Evolutionary conservation across 2,797 vertebrate species (phyloP).

Genomic region (Babyrousa celebensis): DNA sequence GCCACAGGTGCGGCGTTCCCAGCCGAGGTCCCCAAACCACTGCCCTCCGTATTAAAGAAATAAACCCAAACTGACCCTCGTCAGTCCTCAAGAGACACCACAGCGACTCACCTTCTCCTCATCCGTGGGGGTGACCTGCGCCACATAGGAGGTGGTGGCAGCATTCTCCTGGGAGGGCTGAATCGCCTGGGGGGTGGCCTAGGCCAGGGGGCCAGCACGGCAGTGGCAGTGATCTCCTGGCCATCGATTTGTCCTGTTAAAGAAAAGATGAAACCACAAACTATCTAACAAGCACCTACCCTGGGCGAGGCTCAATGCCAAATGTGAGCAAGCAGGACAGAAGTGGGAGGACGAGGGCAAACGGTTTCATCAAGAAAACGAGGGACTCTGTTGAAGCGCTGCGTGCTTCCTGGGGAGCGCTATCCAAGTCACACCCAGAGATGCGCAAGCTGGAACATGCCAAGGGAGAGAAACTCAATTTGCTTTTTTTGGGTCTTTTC

Average conservation of each 20-base stretch:
- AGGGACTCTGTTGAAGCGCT: neutral
- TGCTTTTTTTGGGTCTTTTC: no score
- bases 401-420: neutral
- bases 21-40: neutral
- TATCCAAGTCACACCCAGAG: neutral
- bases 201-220: conserved; percentile 94
- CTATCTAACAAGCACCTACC: neutral
- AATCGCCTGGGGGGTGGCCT: conserved; percentile 94
- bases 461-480: neutral
- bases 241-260: conserved; percentile 96
- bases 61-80: neutral
- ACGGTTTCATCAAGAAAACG: neutral
- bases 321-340: neutral
- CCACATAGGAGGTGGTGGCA: conserved; percentile 96
- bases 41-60: neutral
- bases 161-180: conserved; percentile 96
- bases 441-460: neutral
- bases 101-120: conserved; percentile 94
- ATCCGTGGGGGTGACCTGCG: conserved; percentile 96
- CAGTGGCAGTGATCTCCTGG: conserved; percentile 97
- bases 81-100: neutral
- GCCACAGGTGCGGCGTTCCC: fast-evolving
- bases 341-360: neutral
- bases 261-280: conserved; percentile 37
- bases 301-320: neutral